These are phyloP conservation scores for Reinhardtius hippoglossoides DNA, from an alignment of 2,113 vertebrate species.

Conservation along the genomic window DNA sequence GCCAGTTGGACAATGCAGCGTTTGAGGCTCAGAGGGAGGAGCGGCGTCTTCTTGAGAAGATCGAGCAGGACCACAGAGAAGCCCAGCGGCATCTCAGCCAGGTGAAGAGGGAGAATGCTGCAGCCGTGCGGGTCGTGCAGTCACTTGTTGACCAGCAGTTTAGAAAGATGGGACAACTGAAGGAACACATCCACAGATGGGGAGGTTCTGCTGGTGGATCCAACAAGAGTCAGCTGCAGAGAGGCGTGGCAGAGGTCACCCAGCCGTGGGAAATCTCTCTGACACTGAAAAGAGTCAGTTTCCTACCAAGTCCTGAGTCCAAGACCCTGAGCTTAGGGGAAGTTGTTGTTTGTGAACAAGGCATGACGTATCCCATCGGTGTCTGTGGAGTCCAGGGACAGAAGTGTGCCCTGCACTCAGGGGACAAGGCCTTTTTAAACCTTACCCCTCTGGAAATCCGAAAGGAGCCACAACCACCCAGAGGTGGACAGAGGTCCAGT, in stretches of 20 bases:
- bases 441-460: slow-evolving; percentile 68
- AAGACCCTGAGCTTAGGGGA: slow-evolving; percentile 72
- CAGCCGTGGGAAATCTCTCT: slow-evolving; percentile 81
- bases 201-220: slow-evolving; percentile 66
- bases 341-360: slow-evolving; percentile 71
- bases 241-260: slow-evolving; percentile 74
- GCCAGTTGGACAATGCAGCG: slow-evolving; percentile 74
- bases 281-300: slow-evolving; percentile 77
- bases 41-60: slow-evolving; percentile 74
- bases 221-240: slow-evolving; percentile 79
- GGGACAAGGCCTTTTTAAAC: slow-evolving; percentile 67
- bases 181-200: slow-evolving; percentile 78
- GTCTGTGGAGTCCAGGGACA: slow-evolving; percentile 74
- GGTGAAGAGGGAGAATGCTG: slow-evolving; percentile 79
- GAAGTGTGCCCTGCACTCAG: slow-evolving; percentile 78
- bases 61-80: slow-evolving; percentile 78
- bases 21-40: slow-evolving; percentile 79
- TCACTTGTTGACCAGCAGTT: slow-evolving; percentile 78
- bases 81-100: slow-evolving; percentile 74
- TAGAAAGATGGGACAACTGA: slow-evolving; percentile 74
- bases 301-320: slow-evolving; percentile 52
- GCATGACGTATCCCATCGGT: slow-evolving; percentile 76
- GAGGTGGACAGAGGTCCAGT: slow-evolving; percentile 35
- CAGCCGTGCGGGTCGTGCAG: slow-evolving; percentile 73
- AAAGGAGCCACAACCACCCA: slow-evolving; percentile 64